Base-by-base conservation (phyloP, 2,113 vertebrate genomes). In the Tragelaphus strepsiceros region DNA sequence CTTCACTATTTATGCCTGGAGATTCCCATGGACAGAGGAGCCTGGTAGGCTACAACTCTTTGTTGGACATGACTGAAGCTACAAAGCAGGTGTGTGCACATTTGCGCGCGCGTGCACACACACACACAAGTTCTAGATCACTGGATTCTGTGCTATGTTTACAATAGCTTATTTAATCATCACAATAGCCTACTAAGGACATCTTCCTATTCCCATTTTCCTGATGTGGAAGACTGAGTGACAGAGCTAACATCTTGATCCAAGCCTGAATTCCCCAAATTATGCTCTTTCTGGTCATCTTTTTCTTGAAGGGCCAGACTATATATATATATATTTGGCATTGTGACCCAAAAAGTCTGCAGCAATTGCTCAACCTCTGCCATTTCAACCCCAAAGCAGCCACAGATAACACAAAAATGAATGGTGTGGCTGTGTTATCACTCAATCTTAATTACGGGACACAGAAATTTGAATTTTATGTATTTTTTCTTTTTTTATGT, bases 41-140 rank as follows among this genome's bases (percentile, higher is more conserved):
- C 39, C 39, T 77, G 12, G 39, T 0, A 22, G 71, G 71, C 39
- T 43, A 43, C 22, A 43, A 12, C n/a, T 39, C n/a, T 71, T 35
- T 71, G n/a, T 35, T 77, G 71, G 35, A 43, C 71, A 14, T 77
- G 71, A 43, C 22, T 77, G 39, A 43, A 26, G 39, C 39, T 43
- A 77, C 71, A 39, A 71, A 71, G 19, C 1, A 0, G 67, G 67
- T 1, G 2, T 0, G 4, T 0, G 4, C 0, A 0, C 32, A 5
- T 2, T 3, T 0, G 22, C 56, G 0, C 0, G 54, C 53, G 15
- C 4, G 15, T 0, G 0, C 12, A 0, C 59, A 62, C 0, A 62
- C 59, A 30, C 32, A 67, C 64, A 67, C 62, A 1, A 71, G 12
- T 43, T 83, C 71, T 94, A 53, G 28, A 78, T 59, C 54, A 17